Percentiles rank a stretch among this genome's conserved stretches.
phyloP scores from a whole-genome alignment of 2,888 invertebrate genomes.

The Ischnura elegans region DNA sequence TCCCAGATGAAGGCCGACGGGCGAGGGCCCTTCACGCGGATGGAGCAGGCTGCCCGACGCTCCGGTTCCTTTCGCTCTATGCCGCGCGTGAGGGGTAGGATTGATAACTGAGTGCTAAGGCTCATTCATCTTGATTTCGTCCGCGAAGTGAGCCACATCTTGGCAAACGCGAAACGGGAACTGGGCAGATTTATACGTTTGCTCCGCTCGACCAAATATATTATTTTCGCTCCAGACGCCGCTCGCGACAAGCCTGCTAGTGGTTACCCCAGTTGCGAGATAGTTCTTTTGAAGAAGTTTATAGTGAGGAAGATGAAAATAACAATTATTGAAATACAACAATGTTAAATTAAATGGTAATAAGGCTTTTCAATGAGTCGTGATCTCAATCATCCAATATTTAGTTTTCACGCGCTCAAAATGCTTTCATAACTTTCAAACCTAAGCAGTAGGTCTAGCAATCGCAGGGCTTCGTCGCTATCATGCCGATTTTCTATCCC shows the following conservation, averaged over 20 bases:
- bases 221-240: constrained; percentile 7
- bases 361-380: no score
- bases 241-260: not conserved
- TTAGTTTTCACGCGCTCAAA: no score
- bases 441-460: no score
- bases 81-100: not conserved
- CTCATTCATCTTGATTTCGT: constrained; percentile 11
- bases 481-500: no score
- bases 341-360: no score
- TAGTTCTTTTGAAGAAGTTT: not conserved
- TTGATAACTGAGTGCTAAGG: constrained; percentile 20
- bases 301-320: no score
- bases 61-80: not conserved
- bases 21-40: constrained; percentile 39
- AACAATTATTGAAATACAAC: no score
- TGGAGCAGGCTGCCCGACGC: not conserved
- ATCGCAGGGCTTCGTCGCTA: no score
- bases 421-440: no score
- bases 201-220: not conserved
- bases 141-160: not conserved
- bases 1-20: constrained; percentile 65
- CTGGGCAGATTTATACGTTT: not conserved
- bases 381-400: no score
- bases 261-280: not conserved
- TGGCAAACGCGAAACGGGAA: not conserved